Percentiles rank a stretch among this genome's conserved stretches.
phyloP scores from a whole-genome alignment of 1,140 invertebrate genomes.

The Brachionus rotundiformis region DNA sequence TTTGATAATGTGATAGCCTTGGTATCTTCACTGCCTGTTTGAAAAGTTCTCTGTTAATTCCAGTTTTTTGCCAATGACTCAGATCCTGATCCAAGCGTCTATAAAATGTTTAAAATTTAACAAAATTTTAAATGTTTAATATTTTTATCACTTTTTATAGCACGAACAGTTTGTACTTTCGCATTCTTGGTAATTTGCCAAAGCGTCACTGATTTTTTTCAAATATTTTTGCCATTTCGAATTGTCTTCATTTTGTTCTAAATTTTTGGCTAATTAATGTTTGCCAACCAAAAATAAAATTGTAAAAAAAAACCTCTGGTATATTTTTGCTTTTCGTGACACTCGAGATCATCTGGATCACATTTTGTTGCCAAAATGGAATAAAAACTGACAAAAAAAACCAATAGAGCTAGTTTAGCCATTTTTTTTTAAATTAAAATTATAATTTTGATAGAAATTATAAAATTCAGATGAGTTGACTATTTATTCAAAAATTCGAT shows the following conservation, averaged over 20 bases:
- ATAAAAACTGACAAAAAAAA: background rate
- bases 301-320: background rate
- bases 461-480: background rate
- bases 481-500: slow-evolving; percentile 6
- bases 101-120: background rate
- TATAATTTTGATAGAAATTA: slow-evolving; percentile 3
- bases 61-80: background rate
- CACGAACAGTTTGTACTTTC: slow-evolving; percentile 38
- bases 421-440: background rate
- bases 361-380: background rate
- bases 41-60: background rate
- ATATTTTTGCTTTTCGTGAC: slow-evolving; percentile 39
- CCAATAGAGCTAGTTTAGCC: background rate
- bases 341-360: background rate
- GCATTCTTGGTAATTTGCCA: slow-evolving; percentile 55
- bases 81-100: slow-evolving; percentile 22
- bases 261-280: too few species aligned
- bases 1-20: slow-evolving; percentile 46
- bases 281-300: too few species aligned
- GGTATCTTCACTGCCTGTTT: background rate
- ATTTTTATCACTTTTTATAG: slow-evolving; percentile 31
- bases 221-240: slow-evolving; percentile 57
- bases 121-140: background rate
- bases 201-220: slow-evolving; percentile 55
- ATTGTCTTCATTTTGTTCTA: background rate